Evolutionary conservation across 2,113 vertebrate genomes (phyloP), one percentile per base, ranked within the genome.

Genomic region (Ondatra zibethicus): DNA sequence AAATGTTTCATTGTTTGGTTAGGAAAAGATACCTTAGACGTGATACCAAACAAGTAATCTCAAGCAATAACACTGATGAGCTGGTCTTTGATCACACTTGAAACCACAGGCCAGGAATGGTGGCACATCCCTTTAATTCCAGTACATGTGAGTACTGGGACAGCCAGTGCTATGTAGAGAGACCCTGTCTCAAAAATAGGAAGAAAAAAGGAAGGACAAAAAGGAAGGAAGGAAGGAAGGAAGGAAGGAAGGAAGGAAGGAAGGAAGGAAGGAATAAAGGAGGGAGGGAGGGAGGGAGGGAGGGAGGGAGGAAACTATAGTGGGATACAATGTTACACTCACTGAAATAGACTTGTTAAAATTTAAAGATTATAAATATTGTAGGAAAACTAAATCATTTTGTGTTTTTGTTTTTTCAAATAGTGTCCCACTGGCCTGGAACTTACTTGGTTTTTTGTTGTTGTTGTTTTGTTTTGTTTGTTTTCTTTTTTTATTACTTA

Each of bases 191-290:
- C 19, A 80, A 80, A 80, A n/a, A 36, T 72, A 36, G 33, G 14
- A 70, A 11, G 17, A 50, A 50, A 50, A 13, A 55, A 55, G 21
- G 4, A 21, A 23, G 52, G 16, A 78, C 5, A 9, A 10, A 78
- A 7, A 16, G 7, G 39, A 78, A 33, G 19, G 3, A 33, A 19
- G 3, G 33, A 11, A 16, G 4, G 45, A 11, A 5, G 5, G 45
- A 23, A 1, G 5, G 10, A 6, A 10, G 1, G 25, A 13, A 25
- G 10, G 4, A 29, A 13, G 6, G 25, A 29, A 4, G 5, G 13
- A 7, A 42, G 11, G 42, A 29, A 16, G 6, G 42, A 25, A 3
- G 6, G 16, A 17, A 14, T 1, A 7, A 68, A 5, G 36, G 3
- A n/a, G 5, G 7, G 39, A 73, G 5, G n/a, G 5, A 73, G 3